Evolutionary conservation across 2,113 vertebrate species (phyloP), one percentile per base, ranked within the genome.

Genomic region (Bostrychus sinensis): DNA sequence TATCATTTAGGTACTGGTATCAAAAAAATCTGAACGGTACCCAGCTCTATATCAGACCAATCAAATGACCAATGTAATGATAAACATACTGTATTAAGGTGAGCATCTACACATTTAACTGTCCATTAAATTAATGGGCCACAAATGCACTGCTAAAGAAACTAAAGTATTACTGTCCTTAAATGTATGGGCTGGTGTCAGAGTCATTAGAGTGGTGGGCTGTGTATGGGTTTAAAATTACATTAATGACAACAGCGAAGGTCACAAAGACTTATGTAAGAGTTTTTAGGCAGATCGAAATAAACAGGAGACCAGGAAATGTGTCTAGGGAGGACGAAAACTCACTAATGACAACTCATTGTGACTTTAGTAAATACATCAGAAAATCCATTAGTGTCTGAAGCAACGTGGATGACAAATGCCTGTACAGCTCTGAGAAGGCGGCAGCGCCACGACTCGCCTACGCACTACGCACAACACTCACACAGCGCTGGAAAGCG

Each of bases 401-500:
- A 46, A 22, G 6, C n/a, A 5, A 17, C 10, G 20, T 46, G 9
- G 2, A 13, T 13, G 20, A 20, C 10, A 23, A 46, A 13, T 10
- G 43, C n/a, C n/a, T 19, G 43, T 20, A 22, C 19, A 23, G 43
- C 19, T 20, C 37, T n/a, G n/a, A n/a, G n/a, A n/a, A n/a, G n/a
- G n/a, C n/a, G n/a, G 8, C 34, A 17, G 67, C 69, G 67, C 32
- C 75, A 66, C 65, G 10, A 11, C 46, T 78, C 71, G 81, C 82
- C 83, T 70, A 86, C 87, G 84, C 82, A 84, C 59, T 25, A 23
- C 43, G 43, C 43, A 11, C 14, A 43, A 62, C 57, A 65, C 54
- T 11, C 68, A 46, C 69, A 68, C 77, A 69, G 39, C 57, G 75
- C 37, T 75, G 58, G 78, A 88, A 80, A 84, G 81, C 77, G 79